Evolutionary conservation across 1,140 invertebrate genomes (phyloP), one percentile per base, ranked within the genome.

Genomic region (Drosophila athabasca): DNA sequence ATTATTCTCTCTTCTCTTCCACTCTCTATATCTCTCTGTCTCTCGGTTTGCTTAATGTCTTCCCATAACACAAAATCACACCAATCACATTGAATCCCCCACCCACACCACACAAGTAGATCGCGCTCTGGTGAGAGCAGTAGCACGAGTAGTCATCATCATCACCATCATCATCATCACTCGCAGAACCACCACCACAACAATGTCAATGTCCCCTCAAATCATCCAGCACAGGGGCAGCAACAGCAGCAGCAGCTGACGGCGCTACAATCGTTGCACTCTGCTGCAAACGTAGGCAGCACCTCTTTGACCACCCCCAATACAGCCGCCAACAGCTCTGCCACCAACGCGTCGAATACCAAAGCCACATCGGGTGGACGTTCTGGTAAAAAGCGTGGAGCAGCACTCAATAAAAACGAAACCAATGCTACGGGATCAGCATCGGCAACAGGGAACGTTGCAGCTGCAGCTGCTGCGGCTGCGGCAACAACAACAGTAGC

Each of bases 81-180:
- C 31, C 51, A 54, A 44, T 31, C 51, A 54, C 60, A 29, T 54
- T 35, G 49, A 31, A 54, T 50, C 58, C 50, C 24, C 29, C 22
- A 46, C 15, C 53, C 51, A 55, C 29, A 48, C 46, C 53, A 53
- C 51, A 58, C 29, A 62, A 53, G 43, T 89, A 91, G 90, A 88
- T 91, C 90, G 48, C 90, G 90, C 44, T 91, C 90, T 59, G 90
- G 90, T 64, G 90, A 91, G 57, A 91, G 61, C 77, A 62, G 84
- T 66, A 90, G 88, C 52, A 88, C 57, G 77, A 71, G 79, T 72
- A 77, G 72, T 55, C 80, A 88, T 51, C 85, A 90, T 62, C 79
- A 90, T 62, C 79, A 72, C 65, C 82, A 87, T 41, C 75, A 69
- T 31, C 82, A 78, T 43, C 77, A 85, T 8, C 76, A 70, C 52